phyloP scores from a whole-genome alignment of 1,140 invertebrate species.

The Procambarus clarkii region DNA sequence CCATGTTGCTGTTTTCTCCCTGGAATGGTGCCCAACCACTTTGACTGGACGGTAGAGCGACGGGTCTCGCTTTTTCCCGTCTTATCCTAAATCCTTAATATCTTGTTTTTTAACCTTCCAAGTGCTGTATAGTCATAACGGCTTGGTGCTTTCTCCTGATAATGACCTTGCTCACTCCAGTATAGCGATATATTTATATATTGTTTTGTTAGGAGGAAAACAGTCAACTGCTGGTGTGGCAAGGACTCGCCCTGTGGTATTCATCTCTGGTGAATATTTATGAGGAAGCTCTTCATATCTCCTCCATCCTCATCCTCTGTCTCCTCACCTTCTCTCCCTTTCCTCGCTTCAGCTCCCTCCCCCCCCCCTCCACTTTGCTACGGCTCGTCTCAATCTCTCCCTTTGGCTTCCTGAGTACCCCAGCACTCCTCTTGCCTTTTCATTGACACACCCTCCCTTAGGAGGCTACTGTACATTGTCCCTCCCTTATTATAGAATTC shows the following conservation, averaged over 20 bases:
- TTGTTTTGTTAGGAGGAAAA: no score
- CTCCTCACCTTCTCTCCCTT: not conserved
- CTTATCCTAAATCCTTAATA: no score
- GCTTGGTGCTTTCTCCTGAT: not conserved
- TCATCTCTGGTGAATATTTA: slow-evolving; percentile 26
- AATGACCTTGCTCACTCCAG: not conserved
- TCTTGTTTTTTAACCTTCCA: no score
- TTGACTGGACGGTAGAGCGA: no score
- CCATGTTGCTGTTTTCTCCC: no score
- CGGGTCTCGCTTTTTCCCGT: no score
- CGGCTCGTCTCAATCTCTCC: not conserved
- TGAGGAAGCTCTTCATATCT: slow-evolving; percentile 16
- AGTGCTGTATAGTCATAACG: no score
- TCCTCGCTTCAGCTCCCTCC: not conserved
- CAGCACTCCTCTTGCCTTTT: not conserved
- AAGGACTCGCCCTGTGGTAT: slow-evolving; percentile 19
- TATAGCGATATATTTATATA: no score
- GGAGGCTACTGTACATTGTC: not conserved
- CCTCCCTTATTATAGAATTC: not conserved
- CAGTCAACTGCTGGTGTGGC: not conserved
- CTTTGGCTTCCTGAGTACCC: not conserved
- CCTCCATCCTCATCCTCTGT: not conserved
- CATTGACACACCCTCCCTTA: not conserved
- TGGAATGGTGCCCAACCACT: no score
- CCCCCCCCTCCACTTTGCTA: no score